These are phyloP conservation scores for Luscinia megarhynchos DNA, from an alignment of 2,797 vertebrate species.

Conservation along the genomic window DNA sequence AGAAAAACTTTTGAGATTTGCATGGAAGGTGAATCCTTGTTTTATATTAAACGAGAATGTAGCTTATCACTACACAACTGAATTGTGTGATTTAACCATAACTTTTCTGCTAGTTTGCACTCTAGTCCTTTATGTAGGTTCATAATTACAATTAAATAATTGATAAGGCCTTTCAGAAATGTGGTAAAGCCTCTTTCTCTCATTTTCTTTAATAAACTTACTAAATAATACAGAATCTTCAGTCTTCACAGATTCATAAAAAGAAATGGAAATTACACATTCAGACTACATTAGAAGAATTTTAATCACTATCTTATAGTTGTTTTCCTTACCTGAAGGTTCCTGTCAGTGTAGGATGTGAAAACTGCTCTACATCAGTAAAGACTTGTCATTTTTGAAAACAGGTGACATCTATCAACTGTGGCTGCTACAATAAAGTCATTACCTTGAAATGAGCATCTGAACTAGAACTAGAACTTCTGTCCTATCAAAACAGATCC, in stretches of 20 bases:
- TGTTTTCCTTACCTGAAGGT: background rate
- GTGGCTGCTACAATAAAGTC: background rate
- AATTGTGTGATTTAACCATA: background rate
- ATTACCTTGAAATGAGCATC: background rate
- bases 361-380: background rate
- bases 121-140: background rate
- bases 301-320: background rate
- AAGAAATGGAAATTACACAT: background rate
- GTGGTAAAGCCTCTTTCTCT: background rate
- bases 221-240: background rate
- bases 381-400: background rate
- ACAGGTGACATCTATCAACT: background rate
- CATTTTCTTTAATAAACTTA: background rate
- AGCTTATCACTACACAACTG: background rate
- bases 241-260: background rate
- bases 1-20: background rate
- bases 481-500: background rate
- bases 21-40: background rate
- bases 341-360: background rate
- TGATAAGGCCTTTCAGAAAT: background rate
- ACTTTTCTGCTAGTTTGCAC: background rate
- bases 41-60: background rate
- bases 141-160: conserved; percentile 4
- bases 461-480: background rate
- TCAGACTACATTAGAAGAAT: background rate